phyloP scores from a whole-genome alignment of 2,888 invertebrate genomes.

The Rhamnusium bicolor region DNA sequence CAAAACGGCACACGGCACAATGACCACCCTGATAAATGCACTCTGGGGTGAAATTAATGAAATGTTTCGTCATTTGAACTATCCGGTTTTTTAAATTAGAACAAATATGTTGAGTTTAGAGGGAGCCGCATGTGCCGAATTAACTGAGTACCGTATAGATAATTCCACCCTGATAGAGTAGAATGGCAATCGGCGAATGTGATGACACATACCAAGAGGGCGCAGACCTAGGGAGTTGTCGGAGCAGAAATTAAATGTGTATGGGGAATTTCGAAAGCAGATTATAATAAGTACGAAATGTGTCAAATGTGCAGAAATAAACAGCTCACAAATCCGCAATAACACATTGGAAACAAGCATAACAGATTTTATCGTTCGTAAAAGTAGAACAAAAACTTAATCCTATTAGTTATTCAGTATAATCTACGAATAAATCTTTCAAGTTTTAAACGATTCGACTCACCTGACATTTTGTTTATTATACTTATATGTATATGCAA shows the following conservation, averaged over 20 bases:
- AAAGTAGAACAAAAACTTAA: not conserved
- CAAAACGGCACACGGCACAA: conserved; percentile 42
- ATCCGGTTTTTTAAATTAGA: conserved; percentile 16
- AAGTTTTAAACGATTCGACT: not conserved
- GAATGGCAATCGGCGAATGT: not conserved
- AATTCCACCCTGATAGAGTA: not conserved
- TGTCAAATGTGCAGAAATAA: conserved; percentile 4
- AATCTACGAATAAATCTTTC: not conserved
- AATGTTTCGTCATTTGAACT: conserved; percentile 21
- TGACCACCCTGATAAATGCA: conserved; percentile 10
- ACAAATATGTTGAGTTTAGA: not conserved
- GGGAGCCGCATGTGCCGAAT: conserved; percentile 7
- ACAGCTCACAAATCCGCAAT: not conserved
- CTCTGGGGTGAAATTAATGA: conserved; percentile 34
- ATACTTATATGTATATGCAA: not conserved
- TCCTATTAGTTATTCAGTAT: not conserved
- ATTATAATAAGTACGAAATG: not conserved
- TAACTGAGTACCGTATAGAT: conserved; percentile 17
- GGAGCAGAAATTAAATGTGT: not conserved
- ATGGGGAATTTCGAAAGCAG: conserved; percentile 3
- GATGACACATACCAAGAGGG: conserved; percentile 21
- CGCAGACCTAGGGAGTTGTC: not conserved
- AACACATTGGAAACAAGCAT: not conserved
- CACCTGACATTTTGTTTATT: not conserved
- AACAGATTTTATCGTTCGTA: not conserved